Evolutionary conservation across 1,140 invertebrate genomes (phyloP).

Genomic region (Drosophila burlai): DNA sequence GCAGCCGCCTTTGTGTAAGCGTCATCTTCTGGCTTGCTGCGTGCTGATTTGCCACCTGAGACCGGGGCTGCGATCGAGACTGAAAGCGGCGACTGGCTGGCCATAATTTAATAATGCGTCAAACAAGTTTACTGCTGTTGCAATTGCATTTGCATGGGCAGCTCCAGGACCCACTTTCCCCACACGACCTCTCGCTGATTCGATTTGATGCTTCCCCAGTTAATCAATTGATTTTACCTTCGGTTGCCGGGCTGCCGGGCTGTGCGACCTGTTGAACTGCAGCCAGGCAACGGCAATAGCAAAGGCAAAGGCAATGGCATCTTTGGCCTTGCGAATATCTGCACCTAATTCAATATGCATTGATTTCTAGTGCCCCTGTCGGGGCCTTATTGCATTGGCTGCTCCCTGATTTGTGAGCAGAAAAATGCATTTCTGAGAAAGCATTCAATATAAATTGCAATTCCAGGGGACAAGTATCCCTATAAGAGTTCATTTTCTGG

Average conservation of each 20-base stretch:
- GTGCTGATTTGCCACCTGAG: slow-evolving; percentile 49
- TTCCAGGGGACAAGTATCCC: neutral
- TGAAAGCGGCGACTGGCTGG: slow-evolving; percentile 1
- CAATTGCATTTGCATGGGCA: slow-evolving; percentile 46
- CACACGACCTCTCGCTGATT: slow-evolving; percentile 29
- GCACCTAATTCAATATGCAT: slow-evolving; percentile 41
- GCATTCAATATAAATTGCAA: slow-evolving; percentile 2
- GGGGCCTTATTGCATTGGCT: slow-evolving; percentile 29
- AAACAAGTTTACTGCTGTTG: slow-evolving; percentile 40
- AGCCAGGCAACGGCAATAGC: slow-evolving; percentile 6
- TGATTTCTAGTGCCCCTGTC: slow-evolving; percentile 27
- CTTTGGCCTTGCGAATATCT: slow-evolving; percentile 3
- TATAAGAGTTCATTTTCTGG: neutral
- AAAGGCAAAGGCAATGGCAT: neutral
- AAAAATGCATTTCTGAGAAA: slow-evolving; percentile 17
- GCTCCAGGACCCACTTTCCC: neutral
- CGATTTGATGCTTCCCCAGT: slow-evolving; percentile 43
- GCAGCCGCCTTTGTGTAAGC: slow-evolving; percentile 19
- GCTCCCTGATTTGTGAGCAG: slow-evolving; percentile 15
- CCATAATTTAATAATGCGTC: slow-evolving; percentile 47
- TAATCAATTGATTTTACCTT: slow-evolving; percentile 60
- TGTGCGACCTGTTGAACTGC: slow-evolving; percentile 25
- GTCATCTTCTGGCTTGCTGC: slow-evolving; percentile 13
- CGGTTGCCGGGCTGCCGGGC: neutral
- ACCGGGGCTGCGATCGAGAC: neutral